phyloP scores from a whole-genome alignment of 1,140 invertebrate species.

The Pogonomyrmex californicus region DNA sequence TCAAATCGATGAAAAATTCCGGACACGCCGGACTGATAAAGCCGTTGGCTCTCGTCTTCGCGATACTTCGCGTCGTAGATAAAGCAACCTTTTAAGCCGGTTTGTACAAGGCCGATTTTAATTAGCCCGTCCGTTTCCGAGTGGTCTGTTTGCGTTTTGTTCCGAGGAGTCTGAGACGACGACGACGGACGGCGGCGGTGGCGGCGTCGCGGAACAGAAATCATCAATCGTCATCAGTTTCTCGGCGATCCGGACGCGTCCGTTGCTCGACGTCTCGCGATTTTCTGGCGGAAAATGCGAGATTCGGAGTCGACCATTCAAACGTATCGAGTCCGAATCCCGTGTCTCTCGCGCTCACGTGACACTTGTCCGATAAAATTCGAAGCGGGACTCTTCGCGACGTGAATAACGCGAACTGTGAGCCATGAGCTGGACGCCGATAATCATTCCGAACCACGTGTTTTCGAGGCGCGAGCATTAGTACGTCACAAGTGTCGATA shows the following conservation, averaged over 20 bases:
- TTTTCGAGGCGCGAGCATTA: neutral
- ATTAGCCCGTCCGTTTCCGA: slow-evolving; percentile 54
- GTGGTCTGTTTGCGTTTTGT: slow-evolving; percentile 30
- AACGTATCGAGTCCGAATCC: slow-evolving; percentile 33
- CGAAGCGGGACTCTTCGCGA: neutral
- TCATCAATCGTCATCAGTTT: slow-evolving; percentile 42
- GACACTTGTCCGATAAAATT: neutral
- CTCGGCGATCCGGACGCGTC: neutral
- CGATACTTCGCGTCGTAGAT: slow-evolving; percentile 38
- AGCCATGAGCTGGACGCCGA: neutral
- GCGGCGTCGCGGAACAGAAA: neutral
- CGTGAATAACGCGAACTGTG: neutral
- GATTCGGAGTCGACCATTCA: neutral
- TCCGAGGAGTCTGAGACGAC: neutral
- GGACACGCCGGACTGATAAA: slow-evolving; percentile 34
- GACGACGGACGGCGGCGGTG: neutral
- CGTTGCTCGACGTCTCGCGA: neutral
- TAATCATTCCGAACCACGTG: slow-evolving; percentile 19
- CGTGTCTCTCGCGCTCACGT: slow-evolving; percentile 14
- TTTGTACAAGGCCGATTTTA: slow-evolving; percentile 58
- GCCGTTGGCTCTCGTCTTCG: neutral
- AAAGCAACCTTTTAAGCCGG: slow-evolving; percentile 52
- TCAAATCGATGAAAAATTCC: slow-evolving; percentile 53
- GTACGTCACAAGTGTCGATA: slow-evolving; percentile 24
- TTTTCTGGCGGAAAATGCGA: slow-evolving; percentile 27